Evolutionary conservation across 2,113 vertebrate species (phyloP), one percentile per base, ranked within the genome.

Genomic region (Pangasianodon gigas): DNA sequence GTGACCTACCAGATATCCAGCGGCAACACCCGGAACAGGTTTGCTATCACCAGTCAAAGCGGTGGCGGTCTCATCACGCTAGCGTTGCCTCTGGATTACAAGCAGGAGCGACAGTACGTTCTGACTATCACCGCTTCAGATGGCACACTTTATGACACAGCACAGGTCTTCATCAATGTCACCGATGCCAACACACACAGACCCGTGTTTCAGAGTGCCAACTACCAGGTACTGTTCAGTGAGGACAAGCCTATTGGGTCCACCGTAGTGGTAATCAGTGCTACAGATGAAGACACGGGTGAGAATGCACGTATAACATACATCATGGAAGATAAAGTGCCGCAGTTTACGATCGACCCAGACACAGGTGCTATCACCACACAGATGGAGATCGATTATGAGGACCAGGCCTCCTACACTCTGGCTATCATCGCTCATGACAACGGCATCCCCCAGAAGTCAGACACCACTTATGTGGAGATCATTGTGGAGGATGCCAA

Each of bases 1-100:
- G 97, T 99, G 88, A 98, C 98, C 8, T 99, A 98, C 90, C 98
- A 99, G 96, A 98, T 99, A 93, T 97, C 97, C 1, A 98, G 98
- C 0, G 98, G 98, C 83, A 99, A 99, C 95, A 99, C 98, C 0
- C 96, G 98, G 65, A 99, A 99, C 93, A 97, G 98, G 54, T 99
- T 99, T 79, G 96, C 98, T 37, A 98, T 99, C 90, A 99, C 97
- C 52, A 99, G 98, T 91, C 98, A 99, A 94, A 99, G 98, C 0
- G 98, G 97, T 0, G 98, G 98, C 0, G 98, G 98, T 0, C 97
- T 99, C 56, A 95, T 99, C 93, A 99, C 98, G 0, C 92, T 99
- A 87, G 98, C 98, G 0, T 96, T 99, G 92, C 98, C 98, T 0
- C 92, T 99, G 93, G 98, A 99, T 96, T 99, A 99, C 93, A 98